Evolutionary conservation across 92 coral and sea anemone genomes (phyloP), one percentile per base, ranked within the genome.

Genomic region (Parazoanthus darwini): DNA sequence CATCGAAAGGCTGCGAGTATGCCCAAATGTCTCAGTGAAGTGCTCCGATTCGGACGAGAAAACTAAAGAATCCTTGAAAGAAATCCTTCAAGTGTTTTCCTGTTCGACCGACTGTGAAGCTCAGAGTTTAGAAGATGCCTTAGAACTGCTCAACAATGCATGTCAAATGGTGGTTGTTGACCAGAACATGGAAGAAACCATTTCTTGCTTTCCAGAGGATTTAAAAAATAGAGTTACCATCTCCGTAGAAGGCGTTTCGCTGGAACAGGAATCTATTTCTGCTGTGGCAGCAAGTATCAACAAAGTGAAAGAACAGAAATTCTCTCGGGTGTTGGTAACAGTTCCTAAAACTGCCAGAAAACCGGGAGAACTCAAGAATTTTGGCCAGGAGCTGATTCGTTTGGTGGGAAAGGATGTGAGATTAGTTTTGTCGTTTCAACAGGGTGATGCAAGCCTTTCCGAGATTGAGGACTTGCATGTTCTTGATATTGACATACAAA

Each of bases 81-180:
- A 82, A 54, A 78, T 87, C 25, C 9, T 82, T 22, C 39, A 81
- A 36, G 78, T 15, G 1, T 72, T 74, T 38, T 65, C 92, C 35
- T 81, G 88, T 36, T 44, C 70, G 48, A 86, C 87, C 48, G 15
- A 74, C 26, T 56, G 67, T 48, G 90, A 48, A 65, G 58, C 68
- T 29, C 33, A 50, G 26, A 50, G 38, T 44, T n/a, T 56, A 33
- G 92, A 90, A 8, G 88, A 66, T 26, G 80, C 54, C 65, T 74
- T 90, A 9, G 78, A 90, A 37, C 33, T 87, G 20, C 87, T 90
- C 37, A 86, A 90, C 76, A 36, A 4, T 71, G 90, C 84, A 58
- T 81, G 56, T 9, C 85, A 82, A 59, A 37, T 33, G 71, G 88
- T 82, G 39, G 77, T 90, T 78, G 51, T 90, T 71, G 18, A 70